Base-by-base conservation (phyloP, 2,888 invertebrate species). In the Crematogaster levior region DNA sequence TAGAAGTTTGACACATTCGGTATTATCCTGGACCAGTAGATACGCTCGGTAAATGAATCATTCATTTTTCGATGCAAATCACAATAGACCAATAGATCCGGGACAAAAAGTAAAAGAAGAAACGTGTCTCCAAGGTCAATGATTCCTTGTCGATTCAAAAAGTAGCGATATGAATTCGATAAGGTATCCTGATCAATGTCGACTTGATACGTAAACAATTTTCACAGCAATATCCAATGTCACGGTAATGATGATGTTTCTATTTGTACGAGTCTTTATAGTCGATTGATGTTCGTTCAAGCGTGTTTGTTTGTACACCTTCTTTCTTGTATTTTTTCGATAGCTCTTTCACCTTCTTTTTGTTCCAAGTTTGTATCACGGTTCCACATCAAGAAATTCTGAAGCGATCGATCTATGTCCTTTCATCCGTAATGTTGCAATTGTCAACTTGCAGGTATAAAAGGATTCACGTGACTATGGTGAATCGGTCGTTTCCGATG, bases 171-270 rank as follows among this genome's bases (percentile, higher is more conserved):
- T n/a, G 56, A 48, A 53, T 65, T 43, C 18, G 4, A 1, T 10
- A 0, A 43, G 51, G 18, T 75, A 63, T 70, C 58, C 9, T 21
- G 15, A n/a, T 43, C 60, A 24, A 46, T 12, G 40, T 73, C 30
- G 65, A 21, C 34, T 66, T 56, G 60, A 70, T 65, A 80, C 65
- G 83, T 83, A 85, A 88, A 88, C 79, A 84, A 72, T 81, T 86
- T 83, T 81, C 63, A 53, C 43, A 77, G 81, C 70, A 74, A 3
- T 40, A 80, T 81, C 81, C 83, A 89, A 87, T 87, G 85, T 89
- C 89, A 85, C 77, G 84, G 86, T 83, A 30, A 56, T 46, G 51
- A 1, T 63, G 34, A 58, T 18, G 21, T 18, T 40, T 75, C 60
- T 82, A 63, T 85, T 81, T 63, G 56, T 70, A n/a, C 51, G 66